Base-by-base conservation (phyloP, 1,140 invertebrate species). In the Palaemon carinicauda region DNA sequence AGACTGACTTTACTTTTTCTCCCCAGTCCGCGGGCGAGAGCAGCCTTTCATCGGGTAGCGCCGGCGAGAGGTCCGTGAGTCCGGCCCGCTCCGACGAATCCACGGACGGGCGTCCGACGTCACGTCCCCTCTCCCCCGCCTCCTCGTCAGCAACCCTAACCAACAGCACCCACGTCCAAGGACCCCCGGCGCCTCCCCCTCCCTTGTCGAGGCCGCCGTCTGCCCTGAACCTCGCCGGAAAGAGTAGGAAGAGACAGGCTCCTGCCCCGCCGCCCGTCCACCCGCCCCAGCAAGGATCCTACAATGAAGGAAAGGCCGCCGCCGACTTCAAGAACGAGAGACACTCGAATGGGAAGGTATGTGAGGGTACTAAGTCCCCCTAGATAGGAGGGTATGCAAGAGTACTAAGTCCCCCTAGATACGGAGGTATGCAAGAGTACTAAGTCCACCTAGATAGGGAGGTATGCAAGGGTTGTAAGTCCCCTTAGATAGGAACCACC, bases 21-120 rank as follows among this genome's bases (percentile, higher is more conserved):
- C n/a, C 29, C 89, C n/a, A 91, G 91, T 65, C 91, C 90, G 31
- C 91, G 90, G 33, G 91, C 90, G 82, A 90, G 89, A 90, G 91
- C 80, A 90, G 89, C 33, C 90, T 90, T 89, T 75, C 90, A 90
- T 87, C 89, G 88, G 54, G 89, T 87, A 77, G 91, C 90, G 73
- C 90, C 89, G 86, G 90, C 89, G 86, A 92, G 90, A 83, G 88
- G 85, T 33, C 90, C 89, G 54, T 80, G 87, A 87, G 73, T 90
- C 90, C 54, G 88, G 90, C 89, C 75, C 89, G 75, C 90, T 90
- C 89, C 87, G 88, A 88, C 29, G 80, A 75, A 29, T 87, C 83
- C 9, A 50, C 21, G 19, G 56, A 71, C 29, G 53, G n/a, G n/a
- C n/a, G n/a, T n/a, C n/a, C 24, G 21, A 12, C 5, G 56, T 50